phyloP scores from a whole-genome alignment of 2,797 vertebrate genomes.

The Ceryle rudis region DNA sequence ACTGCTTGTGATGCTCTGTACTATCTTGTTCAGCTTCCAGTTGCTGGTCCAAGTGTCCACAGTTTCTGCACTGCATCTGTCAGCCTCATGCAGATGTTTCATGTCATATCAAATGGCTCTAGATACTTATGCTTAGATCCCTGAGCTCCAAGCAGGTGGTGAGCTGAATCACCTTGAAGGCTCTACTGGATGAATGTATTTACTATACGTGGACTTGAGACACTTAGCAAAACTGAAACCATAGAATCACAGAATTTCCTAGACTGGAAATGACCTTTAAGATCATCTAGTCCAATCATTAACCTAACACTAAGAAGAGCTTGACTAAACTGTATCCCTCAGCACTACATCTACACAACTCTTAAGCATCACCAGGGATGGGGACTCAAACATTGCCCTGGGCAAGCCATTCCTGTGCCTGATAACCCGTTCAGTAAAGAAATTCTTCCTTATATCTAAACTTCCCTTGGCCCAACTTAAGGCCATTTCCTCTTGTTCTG shows the following conservation, averaged over 20 bases:
- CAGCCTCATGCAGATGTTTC: neutral
- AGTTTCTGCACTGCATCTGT: neutral
- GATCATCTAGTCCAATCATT: too few relatives aligned
- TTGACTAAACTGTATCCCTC: too few relatives aligned
- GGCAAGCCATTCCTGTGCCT: too few relatives aligned
- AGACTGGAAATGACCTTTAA: too few relatives aligned
- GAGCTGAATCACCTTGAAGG: neutral
- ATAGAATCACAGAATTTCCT: neutral
- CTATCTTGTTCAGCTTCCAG: neutral
- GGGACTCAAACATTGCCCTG: too few relatives aligned
- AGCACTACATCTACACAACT: too few relatives aligned
- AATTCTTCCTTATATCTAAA: too few relatives aligned
- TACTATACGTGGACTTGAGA: neutral
- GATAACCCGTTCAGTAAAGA: too few relatives aligned
- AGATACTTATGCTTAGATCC: neutral
- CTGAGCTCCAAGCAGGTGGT: fast-evolving
- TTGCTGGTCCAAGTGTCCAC: neutral
- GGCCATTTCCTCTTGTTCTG: too few relatives aligned
- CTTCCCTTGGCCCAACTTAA: too few relatives aligned
- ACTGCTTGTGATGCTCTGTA: neutral
- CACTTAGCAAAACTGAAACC: neutral
- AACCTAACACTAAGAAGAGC: too few relatives aligned
- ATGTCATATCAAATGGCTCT: neutral
- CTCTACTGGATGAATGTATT: neutral
- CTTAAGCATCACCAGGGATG: too few relatives aligned